Base-by-base conservation (phyloP, 2,113 vertebrate genomes). In the Hassar affinis region DNA sequence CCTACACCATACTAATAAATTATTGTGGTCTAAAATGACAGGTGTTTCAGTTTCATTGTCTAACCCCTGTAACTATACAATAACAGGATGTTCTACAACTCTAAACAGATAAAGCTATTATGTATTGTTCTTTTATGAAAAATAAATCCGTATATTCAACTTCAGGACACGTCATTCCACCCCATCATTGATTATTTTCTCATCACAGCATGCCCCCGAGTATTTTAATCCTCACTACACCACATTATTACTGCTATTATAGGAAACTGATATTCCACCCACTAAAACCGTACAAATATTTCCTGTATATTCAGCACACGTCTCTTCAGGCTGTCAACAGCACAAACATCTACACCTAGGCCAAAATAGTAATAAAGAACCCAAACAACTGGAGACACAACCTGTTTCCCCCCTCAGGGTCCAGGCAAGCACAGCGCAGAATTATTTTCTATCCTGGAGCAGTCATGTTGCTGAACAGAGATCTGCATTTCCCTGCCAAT, bases 321-420 rank as follows among this genome's bases (percentile, higher is more conserved):
- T 54, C 27, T 20, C 49, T 14, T 54, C 27, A 22, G 38, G 35
- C 35, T 54, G 49, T 52, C 72, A 33, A 33, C 17, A 3, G 17
- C n/a, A 20, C 11, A 5, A 49, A 76, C 30, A 54, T 52, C 45
- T 66, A 47, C n/a, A 25, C 12, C 2, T 10, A 80, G 59, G 42
- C 27, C 59, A 51, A 30, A 64, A 22, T 17, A 64, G 51, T 35
- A 80, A 66, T 35, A 64, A 79, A 79, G 77, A 51, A 33, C 42
- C 42, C 78, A 49, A 64, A 79, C 57, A 57, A 79, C 57, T 57
- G 47, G 78, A 79, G 78, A 62, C 78, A 33, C 17, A 30, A 62
- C 45, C 57, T 79, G 57, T 6, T 79, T 27, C 4, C 22, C 57
- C 18, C 59, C 42, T 79, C 59, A 45, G 57, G 59, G 42, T 64